Evolutionary conservation across 2,888 invertebrate species (phyloP).

Genomic region (Alitta virens): DNA sequence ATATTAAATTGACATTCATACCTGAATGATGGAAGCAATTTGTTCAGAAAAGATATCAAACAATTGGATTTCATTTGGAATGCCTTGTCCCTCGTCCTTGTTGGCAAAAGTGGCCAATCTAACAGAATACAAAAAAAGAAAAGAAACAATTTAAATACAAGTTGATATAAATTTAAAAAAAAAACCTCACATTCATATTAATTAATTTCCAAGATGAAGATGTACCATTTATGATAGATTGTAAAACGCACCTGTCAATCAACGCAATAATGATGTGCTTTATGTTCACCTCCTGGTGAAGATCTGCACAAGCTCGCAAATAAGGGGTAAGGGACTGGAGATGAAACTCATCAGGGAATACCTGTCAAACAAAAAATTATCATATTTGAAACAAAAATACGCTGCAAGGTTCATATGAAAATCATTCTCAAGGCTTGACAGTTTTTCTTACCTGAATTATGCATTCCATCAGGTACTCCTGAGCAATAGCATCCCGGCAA

Average conservation of each 20-base stretch:
- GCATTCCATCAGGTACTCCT: constrained; percentile 99
- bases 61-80: constrained; percentile 84
- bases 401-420: too few relatives aligned
- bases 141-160: too few relatives aligned
- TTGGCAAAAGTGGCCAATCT: constrained; percentile 55
- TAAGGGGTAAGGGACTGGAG: constrained; percentile 92
- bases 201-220: too few relatives aligned
- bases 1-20: too few relatives aligned
- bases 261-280: constrained; percentile 97
- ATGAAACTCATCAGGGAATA: constrained; percentile 99
- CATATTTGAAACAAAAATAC: not conserved
- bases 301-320: constrained; percentile 92
- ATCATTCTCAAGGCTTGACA: too few relatives aligned
- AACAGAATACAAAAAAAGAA: constrained; percentile 20
- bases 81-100: constrained; percentile 64
- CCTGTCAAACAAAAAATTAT: constrained; percentile 56
- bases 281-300: constrained; percentile 93
- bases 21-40: constrained; percentile 91
- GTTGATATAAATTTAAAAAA: too few relatives aligned
- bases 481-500: constrained; percentile 96
- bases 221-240: too few relatives aligned
- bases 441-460: constrained; percentile 78
- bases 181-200: too few relatives aligned
- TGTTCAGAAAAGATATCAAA: constrained; percentile 99
- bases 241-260: constrained; percentile 79